A percentile compares a stretch with the other conserved stretches of the same genome.
Evolutionary conservation across 2,113 vertebrate genomes (phyloP).

Genomic region (Benitochromis conjunctus): DNA sequence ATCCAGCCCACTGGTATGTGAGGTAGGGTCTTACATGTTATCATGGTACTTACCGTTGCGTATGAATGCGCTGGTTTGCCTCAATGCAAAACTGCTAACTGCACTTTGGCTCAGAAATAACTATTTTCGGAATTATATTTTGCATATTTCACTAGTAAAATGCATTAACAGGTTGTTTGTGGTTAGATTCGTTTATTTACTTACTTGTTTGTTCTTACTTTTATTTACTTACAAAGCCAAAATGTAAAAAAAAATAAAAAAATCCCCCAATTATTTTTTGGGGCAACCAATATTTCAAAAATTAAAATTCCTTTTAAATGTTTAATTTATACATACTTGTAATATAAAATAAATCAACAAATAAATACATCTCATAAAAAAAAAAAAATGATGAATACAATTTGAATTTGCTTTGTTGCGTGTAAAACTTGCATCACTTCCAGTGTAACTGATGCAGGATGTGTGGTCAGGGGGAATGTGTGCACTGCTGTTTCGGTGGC

Average conservation of each 20-base stretch:
- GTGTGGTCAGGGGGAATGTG: background rate
- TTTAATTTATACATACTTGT: background rate
- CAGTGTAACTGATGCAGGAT: background rate
- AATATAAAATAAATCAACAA: background rate
- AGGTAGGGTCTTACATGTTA: background rate
- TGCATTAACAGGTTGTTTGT: background rate
- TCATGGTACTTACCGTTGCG: background rate
- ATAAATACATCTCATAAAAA: background rate
- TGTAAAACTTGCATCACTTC: background rate
- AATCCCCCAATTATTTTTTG: accelerated
- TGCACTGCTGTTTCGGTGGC: background rate
- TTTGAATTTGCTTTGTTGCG: background rate
- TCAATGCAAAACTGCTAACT: background rate
- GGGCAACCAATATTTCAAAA: background rate
- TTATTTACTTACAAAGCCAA: background rate
- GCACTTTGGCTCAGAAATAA: background rate
- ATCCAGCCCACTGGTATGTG: background rate
- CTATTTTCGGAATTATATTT: background rate
- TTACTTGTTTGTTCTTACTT: background rate
- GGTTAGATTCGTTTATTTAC: background rate
- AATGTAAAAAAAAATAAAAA: background rate
- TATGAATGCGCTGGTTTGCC: background rate
- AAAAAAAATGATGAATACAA: background rate
- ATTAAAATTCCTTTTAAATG: background rate
- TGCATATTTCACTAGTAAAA: background rate